phyloP scores from a whole-genome alignment of 2,888 invertebrate species.

The Plagiodera versicolora region DNA sequence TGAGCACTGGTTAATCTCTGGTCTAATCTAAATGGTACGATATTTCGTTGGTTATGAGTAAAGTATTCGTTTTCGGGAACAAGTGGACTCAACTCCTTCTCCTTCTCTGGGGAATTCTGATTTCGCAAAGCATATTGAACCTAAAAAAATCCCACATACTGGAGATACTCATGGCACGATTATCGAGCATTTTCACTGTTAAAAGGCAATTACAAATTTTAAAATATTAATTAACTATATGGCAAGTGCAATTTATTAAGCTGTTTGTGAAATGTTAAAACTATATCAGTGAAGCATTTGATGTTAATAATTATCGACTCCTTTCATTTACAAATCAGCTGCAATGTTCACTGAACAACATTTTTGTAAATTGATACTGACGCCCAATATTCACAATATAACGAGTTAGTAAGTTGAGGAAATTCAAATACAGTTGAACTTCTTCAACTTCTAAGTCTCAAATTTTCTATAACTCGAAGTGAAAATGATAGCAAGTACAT shows the following conservation, averaged over 20 bases:
- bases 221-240: background rate
- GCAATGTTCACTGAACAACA: too few species aligned
- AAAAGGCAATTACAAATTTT: background rate
- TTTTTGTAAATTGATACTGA: too few species aligned
- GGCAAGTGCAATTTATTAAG: background rate
- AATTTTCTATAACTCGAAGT: too few species aligned
- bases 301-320: too few species aligned
- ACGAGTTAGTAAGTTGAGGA: background rate
- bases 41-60: slow-evolving; percentile 44
- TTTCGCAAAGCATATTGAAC: slow-evolving; percentile 45
- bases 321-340: background rate
- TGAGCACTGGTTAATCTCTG: slow-evolving; percentile 46
- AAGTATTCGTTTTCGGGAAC: slow-evolving; percentile 28
- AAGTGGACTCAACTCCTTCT: slow-evolving; percentile 40
- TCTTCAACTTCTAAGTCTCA: too few species aligned
- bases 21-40: slow-evolving; percentile 45
- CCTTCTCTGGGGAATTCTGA: slow-evolving; percentile 42
- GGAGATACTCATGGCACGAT: background rate
- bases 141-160: slow-evolving; percentile 28
- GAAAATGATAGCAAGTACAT: too few species aligned
- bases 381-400: background rate
- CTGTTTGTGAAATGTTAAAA: background rate
- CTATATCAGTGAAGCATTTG: background rate
- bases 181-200: background rate
- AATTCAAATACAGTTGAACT: background rate